Percentiles rank a stretch among this genome's conserved stretches.
Evolutionary conservation across 2,797 vertebrate genomes (phyloP).

Genomic region (Chaetophractus vellerosus): DNA sequence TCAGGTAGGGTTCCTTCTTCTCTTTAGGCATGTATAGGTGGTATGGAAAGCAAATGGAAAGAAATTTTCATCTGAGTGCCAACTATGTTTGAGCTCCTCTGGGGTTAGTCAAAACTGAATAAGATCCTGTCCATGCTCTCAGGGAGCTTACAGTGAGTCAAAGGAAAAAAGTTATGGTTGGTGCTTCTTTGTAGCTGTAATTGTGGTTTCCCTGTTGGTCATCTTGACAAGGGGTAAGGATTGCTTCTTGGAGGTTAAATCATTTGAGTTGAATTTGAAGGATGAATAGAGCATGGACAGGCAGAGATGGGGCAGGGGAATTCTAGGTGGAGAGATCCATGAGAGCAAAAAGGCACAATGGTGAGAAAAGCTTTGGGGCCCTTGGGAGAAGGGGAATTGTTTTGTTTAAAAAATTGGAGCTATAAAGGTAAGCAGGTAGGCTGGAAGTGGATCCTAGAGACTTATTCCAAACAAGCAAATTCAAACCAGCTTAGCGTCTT

Average conservation of each 20-base stretch:
- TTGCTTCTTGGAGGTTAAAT: constrained; percentile 39
- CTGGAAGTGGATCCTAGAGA: not conserved
- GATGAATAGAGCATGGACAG: constrained; percentile 20
- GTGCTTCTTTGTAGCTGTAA: constrained; percentile 15
- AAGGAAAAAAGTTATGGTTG: constrained; percentile 7
- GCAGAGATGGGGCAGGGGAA: not conserved
- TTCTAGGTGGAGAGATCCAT: constrained; percentile 35
- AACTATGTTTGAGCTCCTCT: not conserved
- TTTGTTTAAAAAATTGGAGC: constrained; percentile 55
- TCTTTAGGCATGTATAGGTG: not conserved
- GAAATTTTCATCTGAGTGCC: constrained; percentile 39
- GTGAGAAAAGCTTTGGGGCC: not conserved
- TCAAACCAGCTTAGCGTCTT: constrained; percentile 16
- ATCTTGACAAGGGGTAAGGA: not conserved
- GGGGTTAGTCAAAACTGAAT: not conserved
- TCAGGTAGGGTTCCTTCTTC: not conserved
- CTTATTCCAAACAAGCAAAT: not conserved
- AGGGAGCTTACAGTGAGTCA: not conserved
- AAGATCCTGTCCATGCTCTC: not conserved
- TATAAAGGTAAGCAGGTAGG: constrained; percentile 15
- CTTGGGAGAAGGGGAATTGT: not conserved
- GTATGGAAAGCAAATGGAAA: constrained; percentile 42
- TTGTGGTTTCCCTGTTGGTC: not conserved
- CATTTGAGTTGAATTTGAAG: constrained; percentile 25
- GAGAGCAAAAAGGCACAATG: constrained; percentile 14